These are phyloP conservation scores for Thermophis baileyi DNA, from an alignment of 2,113 vertebrate species.

Conservation along the genomic window DNA sequence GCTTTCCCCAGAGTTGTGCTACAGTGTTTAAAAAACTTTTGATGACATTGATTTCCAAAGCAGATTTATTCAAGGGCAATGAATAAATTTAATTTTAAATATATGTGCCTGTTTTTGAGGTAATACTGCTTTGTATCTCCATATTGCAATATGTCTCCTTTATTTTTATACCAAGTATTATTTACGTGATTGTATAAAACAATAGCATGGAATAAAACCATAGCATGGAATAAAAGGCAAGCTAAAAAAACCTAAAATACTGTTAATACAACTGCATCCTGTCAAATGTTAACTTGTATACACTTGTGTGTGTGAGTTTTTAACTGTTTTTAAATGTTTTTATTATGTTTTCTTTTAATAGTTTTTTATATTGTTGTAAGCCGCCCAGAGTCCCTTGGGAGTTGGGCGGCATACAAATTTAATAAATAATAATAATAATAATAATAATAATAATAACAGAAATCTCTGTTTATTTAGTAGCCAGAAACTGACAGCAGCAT, in stretches of 20 bases:
- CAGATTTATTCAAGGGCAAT: background rate
- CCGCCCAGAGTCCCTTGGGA: too few relatives aligned
- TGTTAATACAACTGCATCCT: background rate
- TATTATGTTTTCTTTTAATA: too few relatives aligned
- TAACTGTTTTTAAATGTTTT: too few relatives aligned
- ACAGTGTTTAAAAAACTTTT: background rate
- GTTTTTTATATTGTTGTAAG: too few relatives aligned
- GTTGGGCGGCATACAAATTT: too few relatives aligned
- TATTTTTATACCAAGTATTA: background rate
- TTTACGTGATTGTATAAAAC: background rate
- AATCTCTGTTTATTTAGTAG: too few relatives aligned
- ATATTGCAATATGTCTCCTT: background rate
- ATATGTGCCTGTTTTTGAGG: background rate
- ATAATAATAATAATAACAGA: too few relatives aligned
- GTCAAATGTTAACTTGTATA: background rate
- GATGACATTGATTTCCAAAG: background rate
- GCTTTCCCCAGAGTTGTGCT: background rate
- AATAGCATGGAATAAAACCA: background rate
- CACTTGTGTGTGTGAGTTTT: too few relatives aligned
- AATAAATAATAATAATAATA: too few relatives aligned
- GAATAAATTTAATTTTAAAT: background rate
- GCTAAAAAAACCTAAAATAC: background rate
- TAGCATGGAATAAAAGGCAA: background rate
- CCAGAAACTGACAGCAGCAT: too few relatives aligned
- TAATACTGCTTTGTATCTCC: background rate